Percentiles rank a stretch among this genome's conserved stretches.
These are phyloP conservation scores for Casuarius casuarius DNA, from an alignment of 2,113 vertebrate genomes.

Conservation along the genomic window DNA sequence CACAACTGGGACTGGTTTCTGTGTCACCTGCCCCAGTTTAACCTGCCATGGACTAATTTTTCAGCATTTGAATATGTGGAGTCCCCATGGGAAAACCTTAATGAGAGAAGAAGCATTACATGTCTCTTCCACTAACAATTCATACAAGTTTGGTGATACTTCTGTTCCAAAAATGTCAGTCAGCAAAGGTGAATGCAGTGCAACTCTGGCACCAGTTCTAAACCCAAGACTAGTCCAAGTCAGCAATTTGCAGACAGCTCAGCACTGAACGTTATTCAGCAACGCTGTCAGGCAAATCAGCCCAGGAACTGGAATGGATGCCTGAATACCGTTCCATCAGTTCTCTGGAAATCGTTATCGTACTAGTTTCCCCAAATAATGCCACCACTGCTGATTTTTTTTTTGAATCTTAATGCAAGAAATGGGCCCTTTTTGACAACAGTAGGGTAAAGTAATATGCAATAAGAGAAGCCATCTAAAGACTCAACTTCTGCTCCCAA, in stretches of 20 bases:
- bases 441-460: not conserved
- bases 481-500: not conserved
- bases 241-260: not conserved
- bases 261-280: not conserved
- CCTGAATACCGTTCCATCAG: not conserved
- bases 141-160: not conserved
- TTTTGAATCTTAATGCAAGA: not conserved
- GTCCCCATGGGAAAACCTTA: not conserved
- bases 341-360: not conserved
- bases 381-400: not conserved
- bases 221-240: too few relatives aligned
- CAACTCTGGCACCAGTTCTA: not conserved
- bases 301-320: not conserved
- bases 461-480: not conserved
- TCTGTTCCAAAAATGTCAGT: not conserved
- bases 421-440: not conserved
- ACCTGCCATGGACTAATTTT: not conserved
- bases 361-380: not conserved
- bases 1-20: not conserved
- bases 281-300: not conserved
- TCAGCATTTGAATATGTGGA: not conserved
- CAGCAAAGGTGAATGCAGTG: not conserved
- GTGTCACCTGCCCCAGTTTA: not conserved
- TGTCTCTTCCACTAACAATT: not conserved
- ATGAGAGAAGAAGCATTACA: not conserved